Conservation (phyloP, 1,140 invertebrate genomes). For the Saccostrea glomerata region DNA sequence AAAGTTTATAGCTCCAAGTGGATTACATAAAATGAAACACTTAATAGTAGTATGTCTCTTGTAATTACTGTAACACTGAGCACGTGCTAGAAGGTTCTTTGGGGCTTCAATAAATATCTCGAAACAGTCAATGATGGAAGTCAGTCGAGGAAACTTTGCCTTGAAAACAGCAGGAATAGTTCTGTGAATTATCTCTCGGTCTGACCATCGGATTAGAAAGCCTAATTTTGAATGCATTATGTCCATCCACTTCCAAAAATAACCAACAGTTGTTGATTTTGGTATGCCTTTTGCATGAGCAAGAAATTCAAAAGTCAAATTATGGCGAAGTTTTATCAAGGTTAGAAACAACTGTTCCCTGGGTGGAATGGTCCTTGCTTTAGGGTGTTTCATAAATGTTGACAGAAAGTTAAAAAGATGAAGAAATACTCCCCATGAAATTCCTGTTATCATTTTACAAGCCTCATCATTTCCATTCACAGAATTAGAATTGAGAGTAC, state of each 20-base stretch:
- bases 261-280: constrained; percentile 37
- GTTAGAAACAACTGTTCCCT: constrained; percentile 45
- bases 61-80: constrained; percentile 55
- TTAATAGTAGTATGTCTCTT: constrained; percentile 61
- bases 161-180: too few species aligned
- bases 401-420: too few species aligned
- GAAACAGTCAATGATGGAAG: constrained; percentile 62
- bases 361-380: too few species aligned
- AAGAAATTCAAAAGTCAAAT: constrained; percentile 45
- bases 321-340: constrained; percentile 53
- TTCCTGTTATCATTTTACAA: too few species aligned
- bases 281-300: constrained; percentile 29
- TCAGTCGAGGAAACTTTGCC: constrained; percentile 29
- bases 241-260: constrained; percentile 59
- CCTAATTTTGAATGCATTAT: constrained; percentile 46
- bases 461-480: too few species aligned
- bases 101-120: constrained; percentile 64
- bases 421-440: too few species aligned
- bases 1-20: constrained; percentile 56
- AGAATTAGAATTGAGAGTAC: too few species aligned
- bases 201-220: constrained; percentile 53
- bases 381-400: too few species aligned
- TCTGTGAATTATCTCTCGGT: constrained; percentile 47
- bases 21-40: constrained; percentile 57
- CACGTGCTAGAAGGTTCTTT: constrained; percentile 38